A percentile compares a stretch with the other conserved stretches of the same genome.
phyloP scores from a whole-genome alignment of 2,113 vertebrate species.

The Vulpes lagopus region DNA sequence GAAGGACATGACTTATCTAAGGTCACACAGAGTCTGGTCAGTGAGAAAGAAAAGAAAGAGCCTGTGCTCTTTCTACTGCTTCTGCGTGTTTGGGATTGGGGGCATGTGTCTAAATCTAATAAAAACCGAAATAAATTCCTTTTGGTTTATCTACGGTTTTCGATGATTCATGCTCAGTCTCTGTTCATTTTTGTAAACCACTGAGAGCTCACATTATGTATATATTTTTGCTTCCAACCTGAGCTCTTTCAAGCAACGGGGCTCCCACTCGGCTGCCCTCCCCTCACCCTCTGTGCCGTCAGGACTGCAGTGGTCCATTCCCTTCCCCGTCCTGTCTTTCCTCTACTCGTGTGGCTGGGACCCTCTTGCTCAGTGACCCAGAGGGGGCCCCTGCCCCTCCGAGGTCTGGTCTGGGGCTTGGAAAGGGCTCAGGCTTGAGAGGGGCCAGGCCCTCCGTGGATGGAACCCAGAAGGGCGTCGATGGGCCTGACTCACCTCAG shows the following conservation, averaged over 20 bases:
- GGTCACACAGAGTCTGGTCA: neutral
- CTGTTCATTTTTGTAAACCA: neutral
- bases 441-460: neutral
- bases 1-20: neutral
- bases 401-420: neutral
- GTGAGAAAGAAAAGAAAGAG: too few relatives aligned
- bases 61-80: neutral
- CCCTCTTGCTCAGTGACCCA: neutral
- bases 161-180: neutral
- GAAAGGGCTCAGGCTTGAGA: neutral
- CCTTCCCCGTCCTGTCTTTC: neutral
- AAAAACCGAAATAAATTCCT: neutral
- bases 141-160: neutral
- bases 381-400: neutral
- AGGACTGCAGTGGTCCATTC: neutral
- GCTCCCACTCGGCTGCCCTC: rapidly evolving
- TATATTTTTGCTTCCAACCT: neutral
- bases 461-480: neutral
- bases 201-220: neutral
- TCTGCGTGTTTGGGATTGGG: neutral
- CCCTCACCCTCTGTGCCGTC: neutral
- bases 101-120: neutral
- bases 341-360: too few relatives aligned
- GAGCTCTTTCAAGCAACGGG: neutral
- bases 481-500: neutral